phyloP scores from a whole-genome alignment of 2,888 invertebrate species.

The Cyclophora albipunctata region DNA sequence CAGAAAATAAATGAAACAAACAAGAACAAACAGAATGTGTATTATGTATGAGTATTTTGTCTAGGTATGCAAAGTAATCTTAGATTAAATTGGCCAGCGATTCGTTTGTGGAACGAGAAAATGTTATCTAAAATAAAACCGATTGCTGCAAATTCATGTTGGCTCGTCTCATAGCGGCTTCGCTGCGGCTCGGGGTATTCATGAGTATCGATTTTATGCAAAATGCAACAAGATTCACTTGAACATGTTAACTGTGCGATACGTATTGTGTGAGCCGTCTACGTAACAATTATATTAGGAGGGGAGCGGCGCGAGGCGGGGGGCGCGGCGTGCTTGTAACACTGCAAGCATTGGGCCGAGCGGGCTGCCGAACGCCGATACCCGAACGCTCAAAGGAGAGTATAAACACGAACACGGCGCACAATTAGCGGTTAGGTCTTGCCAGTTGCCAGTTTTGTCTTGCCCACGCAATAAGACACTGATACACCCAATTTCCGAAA shows the following conservation, averaged over 20 bases:
- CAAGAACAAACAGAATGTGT: too few species aligned
- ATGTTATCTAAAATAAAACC: constrained; percentile 51
- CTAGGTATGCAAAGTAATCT: too few species aligned
- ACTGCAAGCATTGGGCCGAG: too few species aligned
- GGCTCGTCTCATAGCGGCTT: constrained; percentile 52
- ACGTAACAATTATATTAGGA: constrained; percentile 62
- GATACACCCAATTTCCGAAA: constrained; percentile 47
- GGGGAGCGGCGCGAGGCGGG: constrained; percentile 40
- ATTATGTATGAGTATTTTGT: too few species aligned
- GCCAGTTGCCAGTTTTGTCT: constrained; percentile 21
- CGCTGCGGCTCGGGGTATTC: constrained; percentile 55
- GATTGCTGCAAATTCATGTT: constrained; percentile 51
- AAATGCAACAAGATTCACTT: constrained; percentile 74
- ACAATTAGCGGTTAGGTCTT: constrained; percentile 50
- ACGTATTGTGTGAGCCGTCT: constrained; percentile 46
- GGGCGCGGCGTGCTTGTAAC: constrained; percentile 27
- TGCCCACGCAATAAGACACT: constrained; percentile 39
- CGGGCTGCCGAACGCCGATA: constrained; percentile 23
- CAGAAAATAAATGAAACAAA: too few species aligned
- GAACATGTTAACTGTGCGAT: constrained; percentile 49
- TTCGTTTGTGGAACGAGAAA: constrained; percentile 30
- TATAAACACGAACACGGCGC: constrained; percentile 40
- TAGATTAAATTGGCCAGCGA: too few species aligned
- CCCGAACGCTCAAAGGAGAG: constrained; percentile 41
- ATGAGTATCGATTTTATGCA: constrained; percentile 75